Base-by-base conservation (phyloP, 2,113 vertebrate genomes). In the Xyliphius kryptos region DNA sequence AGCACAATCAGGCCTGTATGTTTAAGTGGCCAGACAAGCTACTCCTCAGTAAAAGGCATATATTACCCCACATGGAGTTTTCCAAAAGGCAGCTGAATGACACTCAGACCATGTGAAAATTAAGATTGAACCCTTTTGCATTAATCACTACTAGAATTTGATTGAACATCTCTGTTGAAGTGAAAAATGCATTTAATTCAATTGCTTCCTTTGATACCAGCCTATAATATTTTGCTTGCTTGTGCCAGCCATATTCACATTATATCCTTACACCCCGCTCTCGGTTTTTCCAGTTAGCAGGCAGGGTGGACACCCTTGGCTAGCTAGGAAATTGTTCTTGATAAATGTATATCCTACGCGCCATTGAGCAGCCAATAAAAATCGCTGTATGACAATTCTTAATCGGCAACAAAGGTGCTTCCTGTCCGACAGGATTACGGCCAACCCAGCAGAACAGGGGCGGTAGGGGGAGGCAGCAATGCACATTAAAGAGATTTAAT, bases 291-390 rank as follows among this genome's bases (percentile, higher is more conserved):
- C 46, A 56, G 71, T 80, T 79, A 81, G 77, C 76, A 81, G 79
- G 76, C 79, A 68, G 69, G 69, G 76, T 69, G 83, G 66, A 51
- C 70, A 62, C 68, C 63, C 72, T 57, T 61, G 15, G 20, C 66
- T 67, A 66, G 51, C 58, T 54, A 58, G 52, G 66, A 37, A 78
- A 83, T 85, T 77, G 77, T 82, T 76, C 74, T 78, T 83, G 82
- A 87, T 81, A 83, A 85, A 87, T 84, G 84, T 86, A 83, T 81
- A 78, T 71, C 81, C 84, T 83, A 79, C 80, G 78, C 80, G 68
- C 80, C 81, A 83, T 85, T 86, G 80, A 76, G 69, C 79, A 73
- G 79, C 85, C 83, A 83, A 86, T 88, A 84, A 84, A 86, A 87
- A 80, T 85, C 81, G 79, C 65, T 5, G 70, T 70, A 69, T 69